A percentile compares a stretch with the other conserved stretches of the same genome.
Evolutionary conservation across 2,888 invertebrate genomes (phyloP).

Genomic region (Venusia cambrica): DNA sequence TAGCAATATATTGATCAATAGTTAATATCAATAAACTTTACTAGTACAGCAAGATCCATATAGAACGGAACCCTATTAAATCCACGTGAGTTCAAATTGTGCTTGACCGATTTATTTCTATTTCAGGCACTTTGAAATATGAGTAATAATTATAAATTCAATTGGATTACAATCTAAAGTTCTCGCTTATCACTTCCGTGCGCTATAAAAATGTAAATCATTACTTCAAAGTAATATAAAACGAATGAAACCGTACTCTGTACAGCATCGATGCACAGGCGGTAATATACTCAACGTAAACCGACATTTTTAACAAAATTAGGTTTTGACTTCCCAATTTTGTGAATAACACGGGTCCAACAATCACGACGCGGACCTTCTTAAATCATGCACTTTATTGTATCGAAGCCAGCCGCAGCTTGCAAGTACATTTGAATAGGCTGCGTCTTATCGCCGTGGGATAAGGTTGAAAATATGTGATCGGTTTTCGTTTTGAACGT

Average conservation of each 20-base stretch:
- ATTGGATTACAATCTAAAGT: conserved; percentile 5
- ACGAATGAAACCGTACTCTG: conserved; percentile 27
- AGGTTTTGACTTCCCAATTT: conserved; percentile 40
- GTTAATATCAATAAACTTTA: too few relatives aligned
- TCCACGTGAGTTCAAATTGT: too few relatives aligned
- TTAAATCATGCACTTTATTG: conserved; percentile 64
- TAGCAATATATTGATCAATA: too few relatives aligned
- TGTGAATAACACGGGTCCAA: conserved; percentile 38
- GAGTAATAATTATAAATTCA: too few relatives aligned
- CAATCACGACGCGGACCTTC: conserved; percentile 42
- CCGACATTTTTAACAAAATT: conserved; percentile 39
- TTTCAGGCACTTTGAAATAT: too few relatives aligned
- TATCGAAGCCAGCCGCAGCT: conserved; percentile 49
- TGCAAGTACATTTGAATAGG: conserved; percentile 38
- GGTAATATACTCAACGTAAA: conserved; percentile 27
- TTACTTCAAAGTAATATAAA: conserved; percentile 25
- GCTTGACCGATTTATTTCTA: too few relatives aligned
- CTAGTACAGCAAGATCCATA: too few relatives aligned
- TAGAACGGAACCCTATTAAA: too few relatives aligned
- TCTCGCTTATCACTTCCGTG: conserved; percentile 16
- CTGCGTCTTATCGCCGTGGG: conserved; percentile 8
- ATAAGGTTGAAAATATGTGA: conserved; percentile 17
- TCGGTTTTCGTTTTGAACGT: conserved; percentile 17
- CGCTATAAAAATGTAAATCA: conserved; percentile 27
- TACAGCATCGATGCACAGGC: conserved; percentile 22